Conservation (phyloP, 2,113 vertebrate species). For the Lontra canadensis region DNA sequence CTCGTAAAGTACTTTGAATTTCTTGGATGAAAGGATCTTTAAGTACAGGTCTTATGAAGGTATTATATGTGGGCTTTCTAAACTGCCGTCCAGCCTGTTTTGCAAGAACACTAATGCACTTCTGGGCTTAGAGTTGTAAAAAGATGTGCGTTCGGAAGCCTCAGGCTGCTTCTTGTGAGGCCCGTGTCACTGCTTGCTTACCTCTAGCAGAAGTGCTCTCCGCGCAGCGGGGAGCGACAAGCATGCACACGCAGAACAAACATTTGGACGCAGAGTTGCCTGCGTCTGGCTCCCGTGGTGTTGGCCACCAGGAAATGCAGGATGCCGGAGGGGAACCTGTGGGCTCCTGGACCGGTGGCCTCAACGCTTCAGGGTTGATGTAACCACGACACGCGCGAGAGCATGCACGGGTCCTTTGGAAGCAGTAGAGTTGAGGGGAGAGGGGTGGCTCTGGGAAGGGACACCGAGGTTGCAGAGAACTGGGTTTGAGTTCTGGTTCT, state of each 20-base stretch:
- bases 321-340: neutral
- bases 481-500: neutral
- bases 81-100: slow-evolving; percentile 74
- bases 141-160: slow-evolving; percentile 65
- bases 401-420: neutral
- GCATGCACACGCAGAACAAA: slow-evolving; percentile 36
- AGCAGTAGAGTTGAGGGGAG: neutral
- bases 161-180: slow-evolving; percentile 78
- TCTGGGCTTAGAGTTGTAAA: slow-evolving; percentile 75
- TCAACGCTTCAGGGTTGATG: neutral
- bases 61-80: slow-evolving; percentile 74
- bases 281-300: neutral
- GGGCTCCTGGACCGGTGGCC: neutral
- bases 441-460: neutral
- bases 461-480: neutral
- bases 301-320: neutral
- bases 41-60: slow-evolving; percentile 74
- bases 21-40: slow-evolving; percentile 74
- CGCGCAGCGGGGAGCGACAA: slow-evolving; percentile 76
- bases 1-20: slow-evolving; percentile 73
- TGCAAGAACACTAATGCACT: slow-evolving; percentile 79
- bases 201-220: slow-evolving; percentile 64
- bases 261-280: neutral
- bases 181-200: slow-evolving; percentile 74
- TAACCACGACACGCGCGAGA: rapidly evolving